phyloP scores from a whole-genome alignment of 2,797 vertebrate genomes.

The Enteromius afrohamiltoni region DNA sequence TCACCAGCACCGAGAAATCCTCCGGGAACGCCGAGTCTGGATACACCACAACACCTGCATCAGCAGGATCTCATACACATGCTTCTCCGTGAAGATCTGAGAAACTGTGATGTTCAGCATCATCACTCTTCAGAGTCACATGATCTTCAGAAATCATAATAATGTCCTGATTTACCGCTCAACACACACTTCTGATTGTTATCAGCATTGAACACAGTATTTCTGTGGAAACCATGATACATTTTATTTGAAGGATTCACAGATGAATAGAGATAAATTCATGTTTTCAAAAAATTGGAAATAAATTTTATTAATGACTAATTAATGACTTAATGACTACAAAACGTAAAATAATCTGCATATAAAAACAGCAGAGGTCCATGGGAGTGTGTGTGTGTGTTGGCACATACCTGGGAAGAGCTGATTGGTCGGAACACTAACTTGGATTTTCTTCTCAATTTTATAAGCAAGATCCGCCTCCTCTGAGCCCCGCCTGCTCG shows the following conservation, averaged over 20 bases:
- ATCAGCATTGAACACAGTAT: not conserved
- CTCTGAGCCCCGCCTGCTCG: conserved; percentile 73
- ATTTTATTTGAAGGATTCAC: not conserved
- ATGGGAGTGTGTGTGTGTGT: not conserved
- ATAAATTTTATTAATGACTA: not conserved
- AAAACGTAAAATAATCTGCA: not conserved
- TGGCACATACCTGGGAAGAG: conserved; percentile 82
- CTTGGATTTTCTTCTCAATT: conserved; percentile 80
- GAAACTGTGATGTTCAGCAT: not conserved
- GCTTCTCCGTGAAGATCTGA: not conserved
- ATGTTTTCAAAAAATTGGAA: too few species aligned
- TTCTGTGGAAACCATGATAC: not conserved
- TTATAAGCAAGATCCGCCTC: conserved; percentile 83
- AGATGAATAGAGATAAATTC: not conserved
- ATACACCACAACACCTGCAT: not conserved
- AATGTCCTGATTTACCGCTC: not conserved
- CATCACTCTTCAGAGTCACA: not conserved
- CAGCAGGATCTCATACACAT: too few species aligned
- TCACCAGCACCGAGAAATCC: conserved; percentile 93
- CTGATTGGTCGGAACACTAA: conserved; percentile 81
- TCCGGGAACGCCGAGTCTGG: conserved; percentile 85
- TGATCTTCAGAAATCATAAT: not conserved
- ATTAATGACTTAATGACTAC: not conserved
- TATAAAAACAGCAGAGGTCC: not conserved
- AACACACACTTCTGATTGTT: not conserved